Base-by-base conservation (phyloP, 2,113 vertebrate genomes). In the Arizona elegans region DNA sequence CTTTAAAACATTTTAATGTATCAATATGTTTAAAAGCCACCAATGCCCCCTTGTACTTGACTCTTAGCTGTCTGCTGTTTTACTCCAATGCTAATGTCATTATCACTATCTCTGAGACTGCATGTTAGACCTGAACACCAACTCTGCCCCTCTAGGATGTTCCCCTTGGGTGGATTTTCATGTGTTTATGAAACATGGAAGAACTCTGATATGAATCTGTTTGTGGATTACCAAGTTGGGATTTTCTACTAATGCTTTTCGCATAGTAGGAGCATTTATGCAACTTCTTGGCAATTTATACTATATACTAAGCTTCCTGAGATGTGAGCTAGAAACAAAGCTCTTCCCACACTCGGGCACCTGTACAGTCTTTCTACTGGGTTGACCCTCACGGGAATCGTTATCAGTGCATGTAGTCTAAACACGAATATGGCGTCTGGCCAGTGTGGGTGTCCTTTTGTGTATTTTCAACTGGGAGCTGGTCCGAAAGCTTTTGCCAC, bases 401-500 rank as follows among this genome's bases (percentile, higher is more conserved):
- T 15, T 38, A 81, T 38, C 75, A 3, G 65, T 33, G 29, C 65
- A 13, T 17, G 29, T 33, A 17, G n/a, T 75, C 29, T 15, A 75
- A 75, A 19, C 33, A 43, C 33, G 1, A 17, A 81, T 81, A 81
- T 8, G 75, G 75, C 33, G 8, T 43, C 75, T 8, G 15, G 33
- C 70, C 70, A 38, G 15, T 38, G 91, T 88, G 59, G 38, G 91
- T 5, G 91, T 92, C 91, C 47, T 93, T 81, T 96, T 92, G 38
- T 97, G 96, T 75, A 93, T 65, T 0, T 94, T 24, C 0, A 97
- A 94, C 88, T 95, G 94, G 26, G 91, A 90, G 87, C 93, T 96
- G 86, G 93, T 94, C 12, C 94, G 92, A 23, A 97, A 96, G 33
- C 94, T 92, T 93, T 96, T 96, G 19, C 96, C 96, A 92, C 96